These are phyloP conservation scores for Drosophila percnosoma DNA, from an alignment of 2,888 invertebrate genomes.

Conservation along the genomic window DNA sequence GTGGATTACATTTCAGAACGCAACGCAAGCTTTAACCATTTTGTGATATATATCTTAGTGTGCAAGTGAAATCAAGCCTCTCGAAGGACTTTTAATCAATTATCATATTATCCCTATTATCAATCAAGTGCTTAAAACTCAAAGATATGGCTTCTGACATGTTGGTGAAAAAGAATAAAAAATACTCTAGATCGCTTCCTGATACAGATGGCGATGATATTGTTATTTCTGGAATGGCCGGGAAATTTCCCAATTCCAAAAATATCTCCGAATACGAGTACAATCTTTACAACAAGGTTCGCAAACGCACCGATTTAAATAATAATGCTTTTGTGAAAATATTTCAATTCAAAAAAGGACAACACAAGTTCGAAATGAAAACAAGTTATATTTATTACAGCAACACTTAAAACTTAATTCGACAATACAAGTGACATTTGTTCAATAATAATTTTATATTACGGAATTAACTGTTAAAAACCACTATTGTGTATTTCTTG, in stretches of 20 bases:
- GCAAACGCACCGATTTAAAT: conserved; percentile 10
- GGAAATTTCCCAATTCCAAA: conserved; percentile 88
- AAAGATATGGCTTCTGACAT: conserved; percentile 55
- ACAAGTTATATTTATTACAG: neutral
- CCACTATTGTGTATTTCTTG: no score
- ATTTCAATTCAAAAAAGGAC: neutral
- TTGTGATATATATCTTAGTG: conserved; percentile 37
- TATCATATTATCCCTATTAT: conserved; percentile 4
- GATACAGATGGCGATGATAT: conserved; percentile 86
- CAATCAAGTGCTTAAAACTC: conserved; percentile 28
- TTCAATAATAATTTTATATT: neutral
- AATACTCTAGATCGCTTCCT: conserved; percentile 77
- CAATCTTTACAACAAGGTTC: conserved; percentile 87
- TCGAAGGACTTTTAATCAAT: conserved; percentile 12
- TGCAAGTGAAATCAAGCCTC: conserved; percentile 18
- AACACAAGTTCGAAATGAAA: neutral
- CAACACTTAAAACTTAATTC: neutral
- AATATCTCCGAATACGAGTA: conserved; percentile 88
- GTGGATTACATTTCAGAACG: conserved; percentile 40
- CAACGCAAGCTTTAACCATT: conserved; percentile 8
- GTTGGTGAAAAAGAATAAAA: conserved; percentile 67
- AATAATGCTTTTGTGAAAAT: neutral
- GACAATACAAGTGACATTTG: neutral
- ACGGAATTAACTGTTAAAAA: neutral
- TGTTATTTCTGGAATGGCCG: conserved; percentile 87